These are phyloP conservation scores for Cremastinae sp. DNA, from an alignment of 2,888 invertebrate species.

Conservation along the genomic window DNA sequence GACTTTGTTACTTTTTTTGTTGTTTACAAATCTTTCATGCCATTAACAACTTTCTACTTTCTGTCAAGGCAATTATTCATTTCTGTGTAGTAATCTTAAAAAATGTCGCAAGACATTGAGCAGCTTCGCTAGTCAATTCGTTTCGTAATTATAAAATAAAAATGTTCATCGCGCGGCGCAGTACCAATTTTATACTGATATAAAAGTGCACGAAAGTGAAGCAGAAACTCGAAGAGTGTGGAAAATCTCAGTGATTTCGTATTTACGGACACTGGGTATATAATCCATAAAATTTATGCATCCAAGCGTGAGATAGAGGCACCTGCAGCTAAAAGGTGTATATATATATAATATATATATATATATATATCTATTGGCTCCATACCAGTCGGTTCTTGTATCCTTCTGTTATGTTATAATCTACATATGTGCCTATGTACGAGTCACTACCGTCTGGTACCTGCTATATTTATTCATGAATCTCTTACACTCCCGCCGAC, in stretches of 20 bases:
- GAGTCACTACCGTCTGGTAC: conserved; percentile 37
- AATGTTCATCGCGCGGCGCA: too few species aligned
- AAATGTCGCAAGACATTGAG: too few species aligned
- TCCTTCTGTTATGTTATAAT: conserved; percentile 61
- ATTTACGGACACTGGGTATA: conserved; percentile 1
- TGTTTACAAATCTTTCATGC: too few species aligned
- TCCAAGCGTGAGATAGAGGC: conserved; percentile 59
- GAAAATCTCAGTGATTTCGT: conserved; percentile 10
- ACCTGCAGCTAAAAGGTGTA: conserved; percentile 66
- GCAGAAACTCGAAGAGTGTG: not conserved
- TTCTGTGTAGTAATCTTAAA: too few species aligned
- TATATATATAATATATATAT: too few species aligned
- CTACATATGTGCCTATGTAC: not conserved
- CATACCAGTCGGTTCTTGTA: conserved; percentile 71
- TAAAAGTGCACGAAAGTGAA: not conserved
- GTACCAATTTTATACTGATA: too few species aligned
- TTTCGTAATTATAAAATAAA: too few species aligned
- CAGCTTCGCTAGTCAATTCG: too few species aligned
- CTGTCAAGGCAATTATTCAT: too few species aligned
- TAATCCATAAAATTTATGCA: conserved; percentile 42
- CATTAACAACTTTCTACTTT: too few species aligned
- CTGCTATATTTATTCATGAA: conserved; percentile 72
- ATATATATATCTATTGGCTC: too few species aligned
- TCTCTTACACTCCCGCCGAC: conserved; percentile 34
- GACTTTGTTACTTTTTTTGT: too few species aligned